Base-by-base conservation (phyloP, 1,140 invertebrate genomes). In the Aphidius gifuensis region DNA sequence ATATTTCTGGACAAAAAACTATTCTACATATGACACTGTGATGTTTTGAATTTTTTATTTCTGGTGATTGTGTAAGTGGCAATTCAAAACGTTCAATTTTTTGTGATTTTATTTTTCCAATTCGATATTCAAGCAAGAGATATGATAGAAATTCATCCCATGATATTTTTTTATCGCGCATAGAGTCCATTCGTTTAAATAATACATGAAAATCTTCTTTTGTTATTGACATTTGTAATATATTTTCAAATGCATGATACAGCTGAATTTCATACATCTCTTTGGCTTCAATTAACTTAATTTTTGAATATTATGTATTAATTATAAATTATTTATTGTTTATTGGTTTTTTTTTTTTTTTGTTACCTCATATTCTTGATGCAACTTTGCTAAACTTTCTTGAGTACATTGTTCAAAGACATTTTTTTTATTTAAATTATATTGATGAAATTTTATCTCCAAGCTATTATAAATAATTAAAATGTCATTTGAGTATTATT, bases 111-210 rank as follows among this genome's bases (percentile, higher is more conserved):
- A 57, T 79, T 58, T 86, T 66, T 84, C 85, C 46, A 82, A 79
- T 68, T 86, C 83, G 73, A 87, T 32, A 89, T 46, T 87, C 86
- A 54, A 88, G 75, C 44, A 88, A 79, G 8, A 89, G 69, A 74
- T 87, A 85, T 1, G 87, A 87, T 6, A 89, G 82, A 62, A 89
- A 82, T 73, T 89, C 86, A 68, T 88, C 81, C 87, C 87, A 89
- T 11, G 84, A 85, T 11, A 88, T 81, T 57, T 80, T 77, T 16
- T 83, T 86, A 64, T 85, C 80, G 44, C 83, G 71, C 56, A 69
- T 86, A 0, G 63, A 58, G 45, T 77, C 67, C 42, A 77, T 71
- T 73, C 71, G 73, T 32, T 58, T 72, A 53, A 73, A 76, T 23
- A 75, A 21, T 16, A 59, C 39, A 21, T 65, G 46, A 42, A 73